Base-by-base conservation (phyloP, 2,113 vertebrate species). In the Atractosteus spatula region DNA sequence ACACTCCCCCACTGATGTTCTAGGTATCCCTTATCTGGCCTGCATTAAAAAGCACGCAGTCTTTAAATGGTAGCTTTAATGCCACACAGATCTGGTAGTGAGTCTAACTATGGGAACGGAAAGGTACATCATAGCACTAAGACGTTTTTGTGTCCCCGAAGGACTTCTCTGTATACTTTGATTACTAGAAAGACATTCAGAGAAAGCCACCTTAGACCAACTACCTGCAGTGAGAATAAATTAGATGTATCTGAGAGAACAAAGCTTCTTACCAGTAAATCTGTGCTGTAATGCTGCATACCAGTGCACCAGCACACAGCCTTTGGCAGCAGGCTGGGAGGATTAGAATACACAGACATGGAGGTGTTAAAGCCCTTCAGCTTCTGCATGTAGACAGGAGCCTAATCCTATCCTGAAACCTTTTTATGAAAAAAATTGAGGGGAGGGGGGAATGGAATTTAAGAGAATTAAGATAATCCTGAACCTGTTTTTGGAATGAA, bases 311-410 rank as follows among this genome's bases (percentile, higher is more conserved):
- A 65, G 73, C 80, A 78, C 71, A 68, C 66, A 74, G 72, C 77
- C 80, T 59, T 74, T 73, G 75, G 80, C 77, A 73, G 76, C 80
- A 76, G 73, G 75, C 8, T 2, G 17, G 16, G 11, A 29, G 81
- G 85, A 89, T 87, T 86, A 87, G 68, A 67, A 71, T 75, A 73
- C 55, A 71, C 81, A 82, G 82, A 80, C 79, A 78, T 71, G 61
- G 70, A 84, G 81, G 79, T 79, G 76, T 74, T 76, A 83, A 82
- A 87, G 76, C 77, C 77, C 44, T 0, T 12, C 41, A 41, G 17
- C 56, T 66, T 79, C 78, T 75, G 77, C 75, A 80, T 76, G 55
- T 14, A 85, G 73, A 83, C 78, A 75, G 41, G 73, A 4, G 13
- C 6, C 80, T 87, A 88, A 88, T 86, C 84, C 82, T 43, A 44